Conservation (phyloP, 2,797 vertebrate genomes). For the Galago senegalensis region DNA sequence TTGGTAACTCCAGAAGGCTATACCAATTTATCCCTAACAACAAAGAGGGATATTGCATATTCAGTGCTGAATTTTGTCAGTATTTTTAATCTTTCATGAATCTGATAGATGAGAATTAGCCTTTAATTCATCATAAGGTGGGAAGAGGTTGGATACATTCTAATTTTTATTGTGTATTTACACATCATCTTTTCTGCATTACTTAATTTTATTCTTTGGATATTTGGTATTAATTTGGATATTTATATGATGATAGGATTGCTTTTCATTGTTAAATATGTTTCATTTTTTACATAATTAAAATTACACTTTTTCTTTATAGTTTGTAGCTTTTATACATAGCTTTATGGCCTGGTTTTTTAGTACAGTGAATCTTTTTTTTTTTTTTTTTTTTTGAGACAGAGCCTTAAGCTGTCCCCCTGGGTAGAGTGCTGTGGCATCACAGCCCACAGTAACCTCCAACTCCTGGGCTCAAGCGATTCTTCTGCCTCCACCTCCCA, state of each 20-base stretch:
- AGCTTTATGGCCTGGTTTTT: background rate
- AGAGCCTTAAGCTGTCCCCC: too few relatives aligned
- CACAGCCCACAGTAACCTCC: too few relatives aligned
- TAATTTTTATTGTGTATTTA: background rate
- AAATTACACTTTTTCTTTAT: constrained; percentile 16
- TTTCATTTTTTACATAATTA: constrained; percentile 19
- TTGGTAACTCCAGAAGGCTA: background rate
- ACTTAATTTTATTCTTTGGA: background rate
- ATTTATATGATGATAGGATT: background rate
- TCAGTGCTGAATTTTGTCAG: background rate
- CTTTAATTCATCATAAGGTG: background rate
- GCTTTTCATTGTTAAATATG: background rate
- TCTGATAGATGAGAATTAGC: constrained; percentile 34
- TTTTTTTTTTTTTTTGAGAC: too few relatives aligned
- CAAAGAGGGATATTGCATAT: background rate
- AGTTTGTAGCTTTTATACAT: background rate
- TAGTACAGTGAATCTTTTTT: background rate
- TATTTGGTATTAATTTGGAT: background rate
- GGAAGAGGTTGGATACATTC: background rate
- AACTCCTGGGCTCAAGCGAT: too few relatives aligned
- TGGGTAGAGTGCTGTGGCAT: too few relatives aligned
- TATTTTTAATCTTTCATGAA: background rate
- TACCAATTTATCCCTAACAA: background rate
- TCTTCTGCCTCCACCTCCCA: too few relatives aligned
- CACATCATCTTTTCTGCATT: background rate